phyloP scores from a whole-genome alignment of 1,140 invertebrate species.

The Battus philenor region DNA sequence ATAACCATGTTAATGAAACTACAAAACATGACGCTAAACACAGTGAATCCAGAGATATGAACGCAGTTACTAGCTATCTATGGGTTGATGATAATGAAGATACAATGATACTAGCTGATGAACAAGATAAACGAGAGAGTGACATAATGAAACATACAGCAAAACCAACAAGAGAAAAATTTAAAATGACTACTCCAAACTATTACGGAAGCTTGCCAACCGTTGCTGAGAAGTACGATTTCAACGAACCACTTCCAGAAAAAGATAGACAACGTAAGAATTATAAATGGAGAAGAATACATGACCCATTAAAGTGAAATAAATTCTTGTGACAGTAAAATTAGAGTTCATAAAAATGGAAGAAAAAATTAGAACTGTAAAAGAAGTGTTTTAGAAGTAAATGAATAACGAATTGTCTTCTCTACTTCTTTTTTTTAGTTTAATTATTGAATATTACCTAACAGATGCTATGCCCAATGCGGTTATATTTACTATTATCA shows the following conservation, averaged over 20 bases:
- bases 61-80: slow-evolving; percentile 33
- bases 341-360: too few relatives aligned
- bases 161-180: slow-evolving; percentile 35
- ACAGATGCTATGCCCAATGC: too few relatives aligned
- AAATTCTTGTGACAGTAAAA: too few relatives aligned
- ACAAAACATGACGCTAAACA: too few relatives aligned
- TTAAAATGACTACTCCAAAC: slow-evolving; percentile 39
- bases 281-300: too few relatives aligned
- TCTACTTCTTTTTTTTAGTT: too few relatives aligned
- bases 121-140: neutral
- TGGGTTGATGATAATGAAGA: slow-evolving; percentile 20
- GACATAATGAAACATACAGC: slow-evolving; percentile 31
- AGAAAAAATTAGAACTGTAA: too few relatives aligned
- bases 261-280: slow-evolving; percentile 27
- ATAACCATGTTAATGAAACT: too few relatives aligned
- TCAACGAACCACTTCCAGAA: slow-evolving; percentile 53
- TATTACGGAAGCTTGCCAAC: slow-evolving; percentile 41
- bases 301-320: neutral
- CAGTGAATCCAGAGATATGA: slow-evolving; percentile 24
- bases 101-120: slow-evolving; percentile 2
- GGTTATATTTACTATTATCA: too few relatives aligned
- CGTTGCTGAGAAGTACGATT: slow-evolving; percentile 47
- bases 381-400: too few relatives aligned
- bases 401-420: too few relatives aligned
- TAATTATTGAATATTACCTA: too few relatives aligned